These are phyloP conservation scores for Nemapogon koenigi DNA, from an alignment of 2,888 invertebrate genomes.

Conservation along the genomic window DNA sequence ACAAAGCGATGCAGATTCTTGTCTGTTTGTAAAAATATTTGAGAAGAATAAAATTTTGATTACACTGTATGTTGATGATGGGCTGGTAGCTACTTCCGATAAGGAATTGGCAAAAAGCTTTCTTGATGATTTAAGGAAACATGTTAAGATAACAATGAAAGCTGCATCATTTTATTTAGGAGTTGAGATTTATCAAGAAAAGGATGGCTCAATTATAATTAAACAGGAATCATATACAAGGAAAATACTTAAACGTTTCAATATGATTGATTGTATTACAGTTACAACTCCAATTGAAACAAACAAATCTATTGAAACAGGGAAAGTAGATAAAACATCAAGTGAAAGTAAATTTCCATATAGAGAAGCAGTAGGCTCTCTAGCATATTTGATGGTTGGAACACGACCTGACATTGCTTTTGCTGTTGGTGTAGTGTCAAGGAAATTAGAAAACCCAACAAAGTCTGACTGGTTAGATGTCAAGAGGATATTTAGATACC, in stretches of 20 bases:
- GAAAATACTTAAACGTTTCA: conserved; percentile 6
- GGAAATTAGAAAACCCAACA: conserved; percentile 9
- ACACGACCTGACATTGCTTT: conserved; percentile 9
- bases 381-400: conserved; percentile 9
- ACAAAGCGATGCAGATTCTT: conserved; percentile 3
- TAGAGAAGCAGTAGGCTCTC: conserved; percentile 8
- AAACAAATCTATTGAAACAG: conserved; percentile 1
- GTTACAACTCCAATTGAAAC: conserved; percentile 9
- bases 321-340: neutral
- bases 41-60: conserved; percentile 1
- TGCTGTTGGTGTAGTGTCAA: conserved; percentile 8
- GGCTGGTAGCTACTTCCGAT: conserved; percentile 8
- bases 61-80: conserved; percentile 10
- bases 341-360: conserved; percentile 8
- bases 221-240: conserved; percentile 6
- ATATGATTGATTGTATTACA: conserved; percentile 7
- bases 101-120: conserved; percentile 3
- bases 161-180: conserved; percentile 6
- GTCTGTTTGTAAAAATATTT: conserved; percentile 1
- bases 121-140: neutral
- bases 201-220: conserved; percentile 1
- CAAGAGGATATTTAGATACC: conserved; percentile 9
- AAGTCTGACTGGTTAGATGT: conserved; percentile 6
- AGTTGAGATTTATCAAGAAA: conserved; percentile 4
- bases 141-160: conserved; percentile 5